Percentiles rank a stretch among this genome's conserved stretches.
Conservation (phyloP, 2,113 vertebrate species). For the Eretmochelys imbricata region DNA sequence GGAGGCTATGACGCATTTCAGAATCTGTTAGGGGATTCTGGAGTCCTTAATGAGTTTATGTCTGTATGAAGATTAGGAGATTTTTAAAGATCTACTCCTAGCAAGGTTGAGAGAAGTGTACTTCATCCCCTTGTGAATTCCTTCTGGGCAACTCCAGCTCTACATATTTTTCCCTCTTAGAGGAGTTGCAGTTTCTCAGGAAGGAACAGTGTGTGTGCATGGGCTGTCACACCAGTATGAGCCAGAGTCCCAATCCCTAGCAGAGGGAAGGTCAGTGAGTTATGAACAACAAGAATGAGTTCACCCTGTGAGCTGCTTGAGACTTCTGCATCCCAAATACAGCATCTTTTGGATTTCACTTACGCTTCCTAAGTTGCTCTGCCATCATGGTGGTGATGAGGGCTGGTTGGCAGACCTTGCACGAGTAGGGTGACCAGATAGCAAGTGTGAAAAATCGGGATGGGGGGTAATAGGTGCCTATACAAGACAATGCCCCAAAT, state of each 20-base stretch:
- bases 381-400: not conserved
- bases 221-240: not conserved
- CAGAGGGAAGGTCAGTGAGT: not conserved
- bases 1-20: not conserved
- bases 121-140: not conserved
- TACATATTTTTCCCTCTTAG: not conserved
- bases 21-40: not conserved
- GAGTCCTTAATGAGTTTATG: not conserved
- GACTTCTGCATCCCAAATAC: not conserved
- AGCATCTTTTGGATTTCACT: not conserved
- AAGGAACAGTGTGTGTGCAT: not conserved
- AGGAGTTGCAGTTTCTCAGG: not conserved
- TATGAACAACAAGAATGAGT: not conserved
- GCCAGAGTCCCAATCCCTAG: not conserved
- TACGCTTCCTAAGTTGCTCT: not conserved
- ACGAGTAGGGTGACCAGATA: no score
- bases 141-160: not conserved
- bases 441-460: no score
- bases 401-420: not conserved
- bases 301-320: not conserved
- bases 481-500: no score
- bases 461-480: no score
- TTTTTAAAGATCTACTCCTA: not conserved
- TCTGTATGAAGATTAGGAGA: not conserved
- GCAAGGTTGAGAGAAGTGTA: not conserved